Evolutionary conservation across 2,113 vertebrate species (phyloP).

Genomic region (Crocuta crocuta): DNA sequence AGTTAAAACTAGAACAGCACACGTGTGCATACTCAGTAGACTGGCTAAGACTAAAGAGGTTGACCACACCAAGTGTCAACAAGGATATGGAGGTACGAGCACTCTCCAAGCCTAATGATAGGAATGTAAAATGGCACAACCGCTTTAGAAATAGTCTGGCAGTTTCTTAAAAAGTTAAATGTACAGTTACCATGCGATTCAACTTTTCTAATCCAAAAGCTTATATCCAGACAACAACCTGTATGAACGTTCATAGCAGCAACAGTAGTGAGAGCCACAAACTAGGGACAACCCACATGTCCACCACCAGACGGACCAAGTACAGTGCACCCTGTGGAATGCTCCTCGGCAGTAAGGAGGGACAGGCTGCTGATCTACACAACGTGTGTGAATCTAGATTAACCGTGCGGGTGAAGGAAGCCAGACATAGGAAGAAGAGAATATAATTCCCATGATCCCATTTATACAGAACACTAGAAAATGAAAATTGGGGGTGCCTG

Average conservation of each 20-base stretch:
- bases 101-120: fast-evolving
- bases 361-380: no score
- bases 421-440: not conserved
- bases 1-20: not conserved
- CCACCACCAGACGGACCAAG: not conserved
- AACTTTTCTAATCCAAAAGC: not conserved
- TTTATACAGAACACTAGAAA: not conserved
- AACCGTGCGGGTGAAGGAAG: not conserved
- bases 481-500: not conserved
- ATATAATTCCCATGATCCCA: not conserved
- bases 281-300: not conserved
- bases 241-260: not conserved
- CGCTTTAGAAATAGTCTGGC: not conserved
- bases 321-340: not conserved
- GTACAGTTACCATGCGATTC: not conserved
- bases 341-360: not conserved
- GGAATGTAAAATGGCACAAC: not conserved
- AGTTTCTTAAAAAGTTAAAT: not conserved
- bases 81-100: not conserved
- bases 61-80: not conserved
- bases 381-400: not conserved
- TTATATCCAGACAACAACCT: not conserved
- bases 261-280: not conserved
- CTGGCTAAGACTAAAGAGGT: not conserved
- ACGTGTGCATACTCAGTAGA: not conserved